Percentiles rank a stretch among this genome's conserved stretches.
Conservation (phyloP, 2,797 vertebrate genomes). For the Acrossocheilus wenchowensis region DNA sequence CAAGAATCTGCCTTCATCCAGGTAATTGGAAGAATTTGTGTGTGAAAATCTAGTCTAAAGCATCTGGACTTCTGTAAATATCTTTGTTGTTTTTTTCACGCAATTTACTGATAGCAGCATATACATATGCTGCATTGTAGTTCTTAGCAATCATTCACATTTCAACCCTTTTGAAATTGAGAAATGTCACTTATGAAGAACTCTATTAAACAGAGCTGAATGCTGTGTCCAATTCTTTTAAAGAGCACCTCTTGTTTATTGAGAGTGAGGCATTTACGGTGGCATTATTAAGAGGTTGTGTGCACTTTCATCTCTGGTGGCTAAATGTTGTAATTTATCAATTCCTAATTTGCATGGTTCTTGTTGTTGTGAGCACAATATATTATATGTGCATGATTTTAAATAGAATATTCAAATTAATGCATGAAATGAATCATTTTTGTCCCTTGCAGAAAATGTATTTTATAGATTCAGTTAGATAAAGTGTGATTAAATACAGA, state of each 20-base stretch:
- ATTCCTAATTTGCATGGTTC: constrained; percentile 13
- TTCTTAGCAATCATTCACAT: background rate
- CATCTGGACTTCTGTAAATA: background rate
- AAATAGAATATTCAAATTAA: constrained; percentile 41
- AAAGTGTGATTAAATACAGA: background rate
- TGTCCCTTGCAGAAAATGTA: constrained; percentile 1
- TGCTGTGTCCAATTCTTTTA: constrained; percentile 28
- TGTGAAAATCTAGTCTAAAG: background rate
- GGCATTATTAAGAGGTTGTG: background rate
- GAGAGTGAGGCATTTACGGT: constrained; percentile 39
- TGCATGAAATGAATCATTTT: constrained; percentile 19
- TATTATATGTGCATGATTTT: constrained; percentile 15
- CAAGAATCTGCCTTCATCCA: background rate
- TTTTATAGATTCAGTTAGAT: background rate
- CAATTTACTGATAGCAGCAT: background rate
- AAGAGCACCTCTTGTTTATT: constrained; percentile 28
- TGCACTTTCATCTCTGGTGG: constrained; percentile 12
- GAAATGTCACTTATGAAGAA: background rate
- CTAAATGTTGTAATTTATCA: constrained; percentile 45
- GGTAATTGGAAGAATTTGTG: background rate
- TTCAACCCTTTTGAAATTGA: background rate
- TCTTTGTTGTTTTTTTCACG: background rate
- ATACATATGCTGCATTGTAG: background rate
- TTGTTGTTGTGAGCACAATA: background rate
- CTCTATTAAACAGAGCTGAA: background rate